Evolutionary conservation across 64 coral and sea anemone genomes (phyloP).

Genomic region (Montipora sp.): DNA sequence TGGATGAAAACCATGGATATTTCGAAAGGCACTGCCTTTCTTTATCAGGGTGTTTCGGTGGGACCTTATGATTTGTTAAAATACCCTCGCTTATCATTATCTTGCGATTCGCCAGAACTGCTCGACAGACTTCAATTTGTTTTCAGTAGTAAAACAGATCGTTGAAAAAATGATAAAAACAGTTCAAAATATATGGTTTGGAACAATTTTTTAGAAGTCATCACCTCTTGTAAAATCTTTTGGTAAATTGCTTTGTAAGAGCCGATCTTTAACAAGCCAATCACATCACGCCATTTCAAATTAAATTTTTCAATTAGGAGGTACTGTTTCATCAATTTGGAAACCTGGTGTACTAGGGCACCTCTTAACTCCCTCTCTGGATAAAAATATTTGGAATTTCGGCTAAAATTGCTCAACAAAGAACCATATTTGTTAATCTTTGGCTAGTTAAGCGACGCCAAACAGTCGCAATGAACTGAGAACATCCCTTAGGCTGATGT

Average conservation of each 20-base stretch:
- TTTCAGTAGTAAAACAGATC: conserved; percentile 27
- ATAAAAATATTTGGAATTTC: not conserved
- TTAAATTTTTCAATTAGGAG: conserved; percentile 31
- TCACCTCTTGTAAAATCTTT: not conserved
- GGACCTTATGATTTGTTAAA: too few relatives aligned
- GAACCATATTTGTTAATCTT: conserved; percentile 19
- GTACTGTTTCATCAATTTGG: conserved; percentile 21
- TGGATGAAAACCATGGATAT: too few relatives aligned
- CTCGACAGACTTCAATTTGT: not conserved
- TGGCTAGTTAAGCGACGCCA: conserved; percentile 11
- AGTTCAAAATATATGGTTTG: not conserved
- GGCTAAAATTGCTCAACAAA: conserved; percentile 11
- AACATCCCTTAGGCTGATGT: not conserved
- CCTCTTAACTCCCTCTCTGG: not conserved
- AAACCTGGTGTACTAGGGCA: not conserved
- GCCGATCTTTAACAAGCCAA: not conserved
- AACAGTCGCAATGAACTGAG: not conserved
- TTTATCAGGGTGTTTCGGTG: too few relatives aligned
- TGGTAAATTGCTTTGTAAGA: conserved; percentile 9
- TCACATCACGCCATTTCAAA: conserved; percentile 5
- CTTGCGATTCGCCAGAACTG: too few relatives aligned
- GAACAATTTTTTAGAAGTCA: conserved; percentile 14
- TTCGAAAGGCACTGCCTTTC: too few relatives aligned
- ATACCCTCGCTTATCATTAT: too few relatives aligned
- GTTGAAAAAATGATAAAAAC: not conserved